phyloP scores from a whole-genome alignment of 2,797 vertebrate genomes.

The Molossus molossus region DNA sequence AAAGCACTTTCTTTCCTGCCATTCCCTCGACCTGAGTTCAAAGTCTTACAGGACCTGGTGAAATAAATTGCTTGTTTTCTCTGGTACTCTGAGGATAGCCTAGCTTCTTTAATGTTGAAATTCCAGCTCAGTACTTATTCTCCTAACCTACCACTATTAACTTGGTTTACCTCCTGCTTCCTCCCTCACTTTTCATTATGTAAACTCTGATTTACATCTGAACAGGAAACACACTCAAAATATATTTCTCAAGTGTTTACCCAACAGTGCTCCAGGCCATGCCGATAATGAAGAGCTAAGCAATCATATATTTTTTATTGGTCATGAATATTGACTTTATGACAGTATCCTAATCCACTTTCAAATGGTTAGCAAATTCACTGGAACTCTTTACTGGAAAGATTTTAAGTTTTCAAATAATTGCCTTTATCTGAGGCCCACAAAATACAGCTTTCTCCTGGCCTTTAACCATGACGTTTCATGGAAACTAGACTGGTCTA shows the following conservation, averaged over 20 bases:
- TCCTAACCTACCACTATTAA: neutral
- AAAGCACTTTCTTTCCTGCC: neutral
- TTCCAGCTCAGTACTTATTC: neutral
- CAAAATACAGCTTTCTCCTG: slow-evolving; percentile 55
- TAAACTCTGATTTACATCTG: slow-evolving; percentile 73
- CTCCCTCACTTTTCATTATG: neutral
- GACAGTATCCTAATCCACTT: slow-evolving; percentile 50
- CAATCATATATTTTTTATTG: slow-evolving; percentile 65
- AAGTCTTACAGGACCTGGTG: neutral
- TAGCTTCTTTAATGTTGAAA: neutral
- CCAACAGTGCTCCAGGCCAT: slow-evolving; percentile 7
- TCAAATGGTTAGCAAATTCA: slow-evolving; percentile 70
- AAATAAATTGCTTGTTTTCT: neutral
- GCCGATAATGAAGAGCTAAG: slow-evolving; percentile 65
- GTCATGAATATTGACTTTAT: slow-evolving; percentile 70
- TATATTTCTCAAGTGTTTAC: slow-evolving; percentile 63
- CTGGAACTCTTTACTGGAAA: slow-evolving; percentile 52
- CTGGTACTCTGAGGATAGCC: neutral
- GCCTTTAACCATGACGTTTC: neutral
- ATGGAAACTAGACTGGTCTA: neutral
- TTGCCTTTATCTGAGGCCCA: neutral
- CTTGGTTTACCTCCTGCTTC: neutral
- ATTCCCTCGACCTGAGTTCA: neutral
- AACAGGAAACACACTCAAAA: slow-evolving; percentile 71
- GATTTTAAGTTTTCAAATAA: slow-evolving; percentile 47